phyloP scores from a whole-genome alignment of 2,888 invertebrate species.

The Hofmannophila pseudospretella region DNA sequence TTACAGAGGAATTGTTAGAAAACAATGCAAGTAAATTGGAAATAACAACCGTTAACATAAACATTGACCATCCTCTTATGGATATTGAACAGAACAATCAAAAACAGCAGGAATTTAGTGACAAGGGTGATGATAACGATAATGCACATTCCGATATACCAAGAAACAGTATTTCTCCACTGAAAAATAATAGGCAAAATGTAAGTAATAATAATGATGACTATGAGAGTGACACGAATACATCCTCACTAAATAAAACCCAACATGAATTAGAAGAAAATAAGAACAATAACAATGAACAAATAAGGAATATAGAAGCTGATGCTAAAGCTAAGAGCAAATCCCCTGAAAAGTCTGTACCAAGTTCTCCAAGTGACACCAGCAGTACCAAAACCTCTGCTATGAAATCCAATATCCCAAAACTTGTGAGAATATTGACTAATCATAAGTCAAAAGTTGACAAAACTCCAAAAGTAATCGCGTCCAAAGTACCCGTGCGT shows the following conservation, averaged over 20 bases:
- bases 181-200: conserved; percentile 1
- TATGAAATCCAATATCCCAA: conserved; percentile 62
- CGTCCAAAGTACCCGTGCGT: conserved; percentile 64
- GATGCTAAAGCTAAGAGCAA: conserved; percentile 9
- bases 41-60: background rate
- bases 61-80: background rate
- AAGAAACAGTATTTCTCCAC: conserved; percentile 6
- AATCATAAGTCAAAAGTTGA: conserved; percentile 50
- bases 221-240: background rate
- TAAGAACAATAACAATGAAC: background rate
- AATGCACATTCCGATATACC: conserved; percentile 5
- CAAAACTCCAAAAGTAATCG: conserved; percentile 49
- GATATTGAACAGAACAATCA: conserved; percentile 1
- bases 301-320: background rate
- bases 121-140: conserved; percentile 1
- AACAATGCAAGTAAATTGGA: no score
- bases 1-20: background rate
- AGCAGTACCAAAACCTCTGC: conserved; percentile 17
- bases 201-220: no score
- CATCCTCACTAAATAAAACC: background rate
- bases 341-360: conserved; percentile 14
- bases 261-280: background rate
- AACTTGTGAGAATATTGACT: conserved; percentile 47
- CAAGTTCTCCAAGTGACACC: conserved; percentile 12
- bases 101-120: background rate